These are phyloP conservation scores for Drosophila ezoana DNA, from an alignment of 2,888 invertebrate species.

Conservation along the genomic window DNA sequence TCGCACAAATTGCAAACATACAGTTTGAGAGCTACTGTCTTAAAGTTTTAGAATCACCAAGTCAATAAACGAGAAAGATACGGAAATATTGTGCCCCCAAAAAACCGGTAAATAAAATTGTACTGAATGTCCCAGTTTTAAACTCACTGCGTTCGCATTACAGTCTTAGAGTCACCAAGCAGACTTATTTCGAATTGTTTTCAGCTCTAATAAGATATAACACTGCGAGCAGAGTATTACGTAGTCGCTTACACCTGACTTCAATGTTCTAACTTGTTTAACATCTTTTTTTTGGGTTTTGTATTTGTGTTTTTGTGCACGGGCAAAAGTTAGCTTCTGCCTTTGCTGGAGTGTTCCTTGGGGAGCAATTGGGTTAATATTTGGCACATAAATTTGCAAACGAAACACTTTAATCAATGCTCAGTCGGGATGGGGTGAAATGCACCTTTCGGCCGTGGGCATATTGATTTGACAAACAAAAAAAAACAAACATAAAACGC, in stretches of 20 bases:
- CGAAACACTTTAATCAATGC: slow-evolving; percentile 78
- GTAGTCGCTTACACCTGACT: neutral
- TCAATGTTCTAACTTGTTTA: slow-evolving; percentile 5
- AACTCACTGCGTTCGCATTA: no score
- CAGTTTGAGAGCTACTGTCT: no score
- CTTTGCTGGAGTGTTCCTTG: slow-evolving; percentile 67
- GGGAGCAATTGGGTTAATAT: slow-evolving; percentile 78
- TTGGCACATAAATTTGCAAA: slow-evolving; percentile 77
- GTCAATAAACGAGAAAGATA: no score
- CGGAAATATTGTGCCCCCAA: no score
- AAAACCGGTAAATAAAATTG: no score
- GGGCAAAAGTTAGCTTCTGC: slow-evolving; percentile 55
- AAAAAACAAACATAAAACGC: slow-evolving; percentile 6
- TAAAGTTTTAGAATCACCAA: no score
- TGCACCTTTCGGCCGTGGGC: slow-evolving; percentile 59
- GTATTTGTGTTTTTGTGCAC: slow-evolving; percentile 23
- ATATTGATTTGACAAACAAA: slow-evolving; percentile 52
- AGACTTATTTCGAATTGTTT: neutral
- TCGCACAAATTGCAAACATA: no score
- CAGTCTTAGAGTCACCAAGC: neutral
- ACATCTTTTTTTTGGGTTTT: slow-evolving; percentile 22
- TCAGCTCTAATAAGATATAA: no score
- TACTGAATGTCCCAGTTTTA: no score
- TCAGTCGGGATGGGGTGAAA: slow-evolving; percentile 56
- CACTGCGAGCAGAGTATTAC: neutral